These are phyloP conservation scores for Drosophila hydei DNA, from an alignment of 1,140 invertebrate species.

Conservation along the genomic window DNA sequence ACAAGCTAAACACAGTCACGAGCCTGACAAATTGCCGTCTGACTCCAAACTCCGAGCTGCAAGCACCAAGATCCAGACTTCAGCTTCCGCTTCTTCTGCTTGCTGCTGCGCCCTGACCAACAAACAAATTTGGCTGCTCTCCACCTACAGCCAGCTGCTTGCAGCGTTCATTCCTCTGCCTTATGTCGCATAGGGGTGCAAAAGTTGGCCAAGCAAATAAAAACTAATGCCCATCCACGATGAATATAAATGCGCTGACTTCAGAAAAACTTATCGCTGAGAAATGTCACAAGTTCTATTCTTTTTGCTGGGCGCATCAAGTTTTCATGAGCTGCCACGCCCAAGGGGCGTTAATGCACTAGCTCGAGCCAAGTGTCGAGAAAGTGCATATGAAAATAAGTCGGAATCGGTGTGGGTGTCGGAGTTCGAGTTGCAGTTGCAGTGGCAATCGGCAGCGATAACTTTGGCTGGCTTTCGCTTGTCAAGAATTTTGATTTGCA, in stretches of 20 bases:
- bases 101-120: slow-evolving; percentile 49
- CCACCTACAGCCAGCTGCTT: too few species aligned
- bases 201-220: slow-evolving; percentile 64
- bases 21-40: slow-evolving; percentile 78
- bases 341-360: slow-evolving; percentile 44
- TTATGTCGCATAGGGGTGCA: slow-evolving; percentile 26
- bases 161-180: slow-evolving; percentile 44
- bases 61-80: neutral
- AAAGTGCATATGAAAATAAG: slow-evolving; percentile 59
- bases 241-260: slow-evolving; percentile 70
- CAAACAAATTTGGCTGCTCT: slow-evolving; percentile 53
- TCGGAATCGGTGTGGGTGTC: neutral
- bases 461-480: slow-evolving; percentile 27
- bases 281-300: slow-evolving; percentile 50
- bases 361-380: slow-evolving; percentile 30
- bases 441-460: neutral
- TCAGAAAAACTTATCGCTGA: slow-evolving; percentile 34
- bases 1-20: slow-evolving; percentile 64
- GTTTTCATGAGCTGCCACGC: slow-evolving; percentile 17
- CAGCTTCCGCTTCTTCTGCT: neutral
- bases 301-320: slow-evolving; percentile 4
- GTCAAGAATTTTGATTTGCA: slow-evolving; percentile 47
- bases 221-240: slow-evolving; percentile 67
- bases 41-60: slow-evolving; percentile 40
- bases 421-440: too few species aligned